Evolutionary conservation across 2,888 invertebrate genomes (phyloP).

Genomic region (Parnassius glacialis): DNA sequence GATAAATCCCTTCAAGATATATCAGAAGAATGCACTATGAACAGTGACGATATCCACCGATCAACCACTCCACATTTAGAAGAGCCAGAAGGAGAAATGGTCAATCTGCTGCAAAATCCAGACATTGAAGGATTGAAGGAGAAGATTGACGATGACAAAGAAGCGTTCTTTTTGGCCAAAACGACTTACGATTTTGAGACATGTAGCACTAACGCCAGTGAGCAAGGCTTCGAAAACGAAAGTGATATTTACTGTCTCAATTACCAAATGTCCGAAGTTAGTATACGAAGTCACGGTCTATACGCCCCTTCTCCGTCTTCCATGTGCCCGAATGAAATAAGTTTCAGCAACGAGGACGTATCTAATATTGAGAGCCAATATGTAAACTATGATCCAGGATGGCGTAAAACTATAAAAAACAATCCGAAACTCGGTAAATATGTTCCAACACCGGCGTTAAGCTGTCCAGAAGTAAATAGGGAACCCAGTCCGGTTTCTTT

Average conservation of each 20-base stretch:
- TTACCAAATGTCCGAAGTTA: slow-evolving; percentile 84
- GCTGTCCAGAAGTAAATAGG: slow-evolving; percentile 71
- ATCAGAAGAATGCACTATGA: slow-evolving; percentile 73
- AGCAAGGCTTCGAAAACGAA: slow-evolving; percentile 78
- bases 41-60: slow-evolving; percentile 64
- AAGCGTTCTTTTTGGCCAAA: slow-evolving; percentile 67
- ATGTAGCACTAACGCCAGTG: slow-evolving; percentile 71
- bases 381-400: slow-evolving; percentile 80
- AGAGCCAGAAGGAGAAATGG: slow-evolving; percentile 51
- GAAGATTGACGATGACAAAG: slow-evolving; percentile 63
- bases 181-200: slow-evolving; percentile 72
- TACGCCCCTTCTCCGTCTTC: slow-evolving; percentile 82
- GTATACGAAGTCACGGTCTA: slow-evolving; percentile 83
- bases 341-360: slow-evolving; percentile 75
- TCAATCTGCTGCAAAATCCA: slow-evolving; percentile 55
- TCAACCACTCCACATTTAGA: slow-evolving; percentile 58
- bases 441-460: slow-evolving; percentile 63
- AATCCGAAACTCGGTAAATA: slow-evolving; percentile 68
- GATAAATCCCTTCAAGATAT: slow-evolving; percentile 73
- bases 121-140: slow-evolving; percentile 53
- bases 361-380: slow-evolving; percentile 77
- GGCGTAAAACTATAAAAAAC: slow-evolving; percentile 69
- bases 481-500: slow-evolving; percentile 70
- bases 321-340: slow-evolving; percentile 75
- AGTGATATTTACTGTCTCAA: slow-evolving; percentile 82